Evolutionary conservation across 1,140 invertebrate species (phyloP).

Genomic region (Asobara japonica): DNA sequence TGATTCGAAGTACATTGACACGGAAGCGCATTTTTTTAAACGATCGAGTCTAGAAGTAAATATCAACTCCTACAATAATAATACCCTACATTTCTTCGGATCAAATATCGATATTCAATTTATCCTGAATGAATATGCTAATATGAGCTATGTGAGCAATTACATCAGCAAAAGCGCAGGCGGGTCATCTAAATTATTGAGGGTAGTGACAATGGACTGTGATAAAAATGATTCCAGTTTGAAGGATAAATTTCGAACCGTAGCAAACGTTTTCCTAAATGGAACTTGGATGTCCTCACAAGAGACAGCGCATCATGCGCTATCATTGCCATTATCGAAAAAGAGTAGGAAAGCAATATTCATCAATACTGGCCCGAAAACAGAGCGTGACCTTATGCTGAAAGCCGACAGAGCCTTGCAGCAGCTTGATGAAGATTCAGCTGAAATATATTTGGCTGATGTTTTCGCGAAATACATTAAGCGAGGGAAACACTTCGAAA

Average conservation of each 20-base stretch:
- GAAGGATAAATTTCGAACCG: constrained; percentile 41
- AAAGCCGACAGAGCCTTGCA: not conserved
- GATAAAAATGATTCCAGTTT: constrained; percentile 28
- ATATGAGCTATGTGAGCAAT: not conserved
- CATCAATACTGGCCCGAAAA: constrained; percentile 6
- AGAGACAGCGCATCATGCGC: constrained; percentile 46
- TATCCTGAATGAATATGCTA: too few relatives aligned
- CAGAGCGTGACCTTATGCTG: constrained; percentile 5
- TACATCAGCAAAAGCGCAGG: constrained; percentile 40
- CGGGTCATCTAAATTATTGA: constrained; percentile 42
- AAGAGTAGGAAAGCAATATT: constrained; percentile 12
- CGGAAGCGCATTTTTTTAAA: too few relatives aligned
- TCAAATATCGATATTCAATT: too few relatives aligned
- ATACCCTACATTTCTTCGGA: too few relatives aligned
- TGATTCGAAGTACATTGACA: constrained; percentile 13
- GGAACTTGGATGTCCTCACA: constrained; percentile 46
- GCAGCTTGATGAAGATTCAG: not conserved
- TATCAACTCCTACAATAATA: too few relatives aligned
- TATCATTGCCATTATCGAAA: constrained; percentile 40
- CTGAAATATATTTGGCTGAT: constrained; percentile 4
- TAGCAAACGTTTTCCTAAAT: constrained; percentile 47
- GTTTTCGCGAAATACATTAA: not conserved
- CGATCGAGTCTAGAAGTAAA: not conserved
- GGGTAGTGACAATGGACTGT: constrained; percentile 31
- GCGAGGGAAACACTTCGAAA: not conserved